Evolutionary conservation across 2,888 invertebrate genomes (phyloP).

Genomic region (Xestia rhomboidea): DNA sequence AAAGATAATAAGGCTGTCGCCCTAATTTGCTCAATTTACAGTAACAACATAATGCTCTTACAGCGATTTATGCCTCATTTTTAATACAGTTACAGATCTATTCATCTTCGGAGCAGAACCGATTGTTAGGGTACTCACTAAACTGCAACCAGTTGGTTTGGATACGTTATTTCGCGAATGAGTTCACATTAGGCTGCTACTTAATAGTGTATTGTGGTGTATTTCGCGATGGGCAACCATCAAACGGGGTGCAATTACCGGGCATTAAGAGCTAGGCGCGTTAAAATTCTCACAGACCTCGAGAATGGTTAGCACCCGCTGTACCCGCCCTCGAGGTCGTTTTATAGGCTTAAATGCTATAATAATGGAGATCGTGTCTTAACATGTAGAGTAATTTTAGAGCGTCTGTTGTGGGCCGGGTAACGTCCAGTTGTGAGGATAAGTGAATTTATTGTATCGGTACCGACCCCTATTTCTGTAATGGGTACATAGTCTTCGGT

Average conservation of each 20-base stretch:
- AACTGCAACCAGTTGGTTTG: slow-evolving; percentile 37
- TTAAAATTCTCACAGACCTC: slow-evolving; percentile 84
- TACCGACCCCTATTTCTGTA: slow-evolving; percentile 54
- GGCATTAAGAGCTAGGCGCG: slow-evolving; percentile 83
- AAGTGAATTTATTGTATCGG: slow-evolving; percentile 57
- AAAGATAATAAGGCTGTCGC: slow-evolving; percentile 43
- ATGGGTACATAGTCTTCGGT: slow-evolving; percentile 41
- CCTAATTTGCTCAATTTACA: slow-evolving; percentile 48
- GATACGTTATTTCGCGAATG: slow-evolving; percentile 60
- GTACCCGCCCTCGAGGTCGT: slow-evolving; percentile 79
- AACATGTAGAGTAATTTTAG: slow-evolving; percentile 75
- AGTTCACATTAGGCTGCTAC: slow-evolving; percentile 57
- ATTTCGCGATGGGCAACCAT: slow-evolving; percentile 49
- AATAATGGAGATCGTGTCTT: slow-evolving; percentile 82
- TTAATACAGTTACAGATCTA: slow-evolving; percentile 48
- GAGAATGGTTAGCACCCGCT: slow-evolving; percentile 81
- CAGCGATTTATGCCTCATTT: slow-evolving; percentile 41
- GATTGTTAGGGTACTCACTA: slow-evolving; percentile 43
- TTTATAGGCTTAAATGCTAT: slow-evolving; percentile 82
- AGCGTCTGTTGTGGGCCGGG: slow-evolving; percentile 57
- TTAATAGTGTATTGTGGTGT: slow-evolving; percentile 53
- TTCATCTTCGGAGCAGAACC: slow-evolving; percentile 42
- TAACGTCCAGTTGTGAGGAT: slow-evolving; percentile 47
- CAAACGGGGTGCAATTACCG: slow-evolving; percentile 76
- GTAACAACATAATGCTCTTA: slow-evolving; percentile 37